Conservation (phyloP, 2,797 vertebrate species). For the Phylloscopus collybita region DNA sequence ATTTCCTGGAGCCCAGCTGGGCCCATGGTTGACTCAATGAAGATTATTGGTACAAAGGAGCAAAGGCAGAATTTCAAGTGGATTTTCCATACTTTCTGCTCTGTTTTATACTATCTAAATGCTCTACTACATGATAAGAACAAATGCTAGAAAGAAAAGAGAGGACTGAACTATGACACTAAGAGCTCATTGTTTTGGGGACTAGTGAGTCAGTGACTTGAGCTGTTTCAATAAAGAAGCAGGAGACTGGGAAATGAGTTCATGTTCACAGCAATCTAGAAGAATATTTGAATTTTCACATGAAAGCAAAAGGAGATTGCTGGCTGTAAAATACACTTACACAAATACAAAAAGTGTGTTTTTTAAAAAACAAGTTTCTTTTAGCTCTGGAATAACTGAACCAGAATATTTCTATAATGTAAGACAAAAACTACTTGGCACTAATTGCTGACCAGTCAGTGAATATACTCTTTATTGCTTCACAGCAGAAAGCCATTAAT, state of each 20-base stretch:
- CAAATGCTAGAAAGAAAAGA: background rate
- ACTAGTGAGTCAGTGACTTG: background rate
- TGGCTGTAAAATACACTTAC: slow-evolving; percentile 11
- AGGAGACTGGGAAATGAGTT: background rate
- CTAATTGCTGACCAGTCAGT: slow-evolving; percentile 60
- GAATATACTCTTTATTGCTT: slow-evolving; percentile 62
- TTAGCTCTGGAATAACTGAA: background rate
- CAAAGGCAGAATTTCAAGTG: background rate
- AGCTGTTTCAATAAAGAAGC: background rate
- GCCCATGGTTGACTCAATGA: background rate
- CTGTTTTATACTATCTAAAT: background rate
- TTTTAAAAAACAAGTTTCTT: background rate
- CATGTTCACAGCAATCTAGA: background rate
- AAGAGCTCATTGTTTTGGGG: background rate
- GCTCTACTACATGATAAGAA: background rate
- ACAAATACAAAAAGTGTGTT: background rate
- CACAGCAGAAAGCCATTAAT: slow-evolving; percentile 71
- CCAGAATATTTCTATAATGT: background rate
- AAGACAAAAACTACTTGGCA: slow-evolving; percentile 27
- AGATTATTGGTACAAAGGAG: background rate
- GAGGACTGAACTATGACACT: background rate
- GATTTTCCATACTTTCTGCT: background rate
- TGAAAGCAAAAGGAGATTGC: background rate
- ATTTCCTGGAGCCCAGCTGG: background rate
- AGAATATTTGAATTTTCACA: background rate